Evolutionary conservation across 2,797 vertebrate species (phyloP), one percentile per base, ranked within the genome.

Genomic region (Microhierax caerulescens): DNA sequence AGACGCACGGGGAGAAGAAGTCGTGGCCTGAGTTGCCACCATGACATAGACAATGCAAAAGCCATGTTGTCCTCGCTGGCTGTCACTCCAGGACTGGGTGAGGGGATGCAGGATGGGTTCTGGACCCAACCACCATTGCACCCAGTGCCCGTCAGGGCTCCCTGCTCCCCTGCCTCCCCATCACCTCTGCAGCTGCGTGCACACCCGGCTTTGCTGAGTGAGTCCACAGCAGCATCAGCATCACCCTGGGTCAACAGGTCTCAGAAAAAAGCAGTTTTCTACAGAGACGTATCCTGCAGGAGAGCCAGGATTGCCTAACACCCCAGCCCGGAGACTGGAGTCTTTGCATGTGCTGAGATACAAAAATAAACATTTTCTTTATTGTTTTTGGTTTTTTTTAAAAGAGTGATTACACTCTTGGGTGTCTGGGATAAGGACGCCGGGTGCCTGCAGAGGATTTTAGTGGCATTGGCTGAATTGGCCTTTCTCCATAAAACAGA

Each of bases 151-250:
- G 4, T 2, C 27, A 2, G 13, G 11, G 51, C 28, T 30, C 2
- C 4, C 47, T 18, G 53, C n/a, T 51, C 22, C 28, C 32, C 75
- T 28, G 78, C 20, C 4, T 30, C 16, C 12, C 41, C 30, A 14
- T 11, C 20, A 19, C 32, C n/a, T 25, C 43, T 3, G 0, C 19
- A 51, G 65, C 5, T 16, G 24, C 17, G 43, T 43, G 43, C 57
- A 3, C 4, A 0, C 50, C 63, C 2, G 1, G 20, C 39, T 21
- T 32, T 13, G 51, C 32, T 53, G 0, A 1, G 30, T 0, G 4
- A 36, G 50, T 23, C 41, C 61, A 4, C 2, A 2, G 3, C 1
- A 1, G 27, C 2, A 3, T 1, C 19, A 1, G 32, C n/a, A n/a
- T 27, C 25, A 3, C 47, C 16, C 53, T 0, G 27, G 14, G 68